Percentiles rank a stretch among this genome's conserved stretches.
These are phyloP conservation scores for Chrysemys picta DNA, from an alignment of 2,113 vertebrate genomes.

Conservation along the genomic window DNA sequence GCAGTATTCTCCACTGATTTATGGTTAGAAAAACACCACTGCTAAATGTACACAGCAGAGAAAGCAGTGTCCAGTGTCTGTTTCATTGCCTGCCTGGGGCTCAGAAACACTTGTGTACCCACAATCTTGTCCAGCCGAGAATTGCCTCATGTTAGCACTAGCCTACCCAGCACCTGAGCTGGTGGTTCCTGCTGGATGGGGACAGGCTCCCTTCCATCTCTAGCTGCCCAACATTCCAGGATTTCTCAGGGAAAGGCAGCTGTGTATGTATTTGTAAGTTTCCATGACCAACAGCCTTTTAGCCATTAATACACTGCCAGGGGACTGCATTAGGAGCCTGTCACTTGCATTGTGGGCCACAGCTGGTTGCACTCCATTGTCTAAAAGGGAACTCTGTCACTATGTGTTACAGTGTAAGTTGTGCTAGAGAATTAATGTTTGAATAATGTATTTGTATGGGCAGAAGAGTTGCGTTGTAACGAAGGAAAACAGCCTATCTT, in stretches of 20 bases:
- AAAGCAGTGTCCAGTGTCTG: neutral
- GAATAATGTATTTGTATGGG: neutral
- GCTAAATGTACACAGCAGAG: neutral
- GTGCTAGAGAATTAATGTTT: neutral
- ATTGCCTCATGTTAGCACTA: neutral
- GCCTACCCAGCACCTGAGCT: neutral
- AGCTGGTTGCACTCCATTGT: neutral
- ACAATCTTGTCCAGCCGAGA: neutral
- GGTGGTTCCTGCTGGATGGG: neutral
- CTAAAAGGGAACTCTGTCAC: neutral
- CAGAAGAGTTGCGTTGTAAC: neutral
- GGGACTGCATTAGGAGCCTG: neutral
- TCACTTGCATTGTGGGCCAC: neutral
- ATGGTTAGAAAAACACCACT: neutral
- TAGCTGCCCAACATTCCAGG: neutral
- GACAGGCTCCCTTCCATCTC: neutral
- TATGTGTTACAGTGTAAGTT: neutral
- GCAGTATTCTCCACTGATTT: neutral
- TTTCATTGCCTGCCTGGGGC: neutral
- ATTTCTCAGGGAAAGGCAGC: conserved; percentile 28
- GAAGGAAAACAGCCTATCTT: neutral
- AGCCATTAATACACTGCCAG: neutral
- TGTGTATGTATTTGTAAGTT: neutral
- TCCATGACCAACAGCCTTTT: neutral
- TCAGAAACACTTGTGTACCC: neutral